Base-by-base conservation (phyloP, 2,113 vertebrate species). In the Melanerpes formicivorus region DNA sequence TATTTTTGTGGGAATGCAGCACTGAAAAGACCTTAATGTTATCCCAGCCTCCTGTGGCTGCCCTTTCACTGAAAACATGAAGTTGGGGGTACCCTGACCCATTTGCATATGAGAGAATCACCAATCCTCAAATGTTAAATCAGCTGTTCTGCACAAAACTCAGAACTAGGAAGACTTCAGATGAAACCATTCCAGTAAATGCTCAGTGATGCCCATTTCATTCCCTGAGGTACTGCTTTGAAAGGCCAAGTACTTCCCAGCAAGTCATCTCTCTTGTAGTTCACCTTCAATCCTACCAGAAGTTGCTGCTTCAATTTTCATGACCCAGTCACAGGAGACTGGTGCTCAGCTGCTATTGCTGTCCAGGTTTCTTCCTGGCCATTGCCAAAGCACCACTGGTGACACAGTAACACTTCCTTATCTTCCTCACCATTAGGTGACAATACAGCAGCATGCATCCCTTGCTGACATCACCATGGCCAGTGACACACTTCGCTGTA, bases 341-440 rank as follows among this genome's bases (percentile, higher is more conserved):
- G 14, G 32, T 5, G 19, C 19, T 91, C 32, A 62, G 32, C 19
- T 14, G 30, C 26, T 21, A 29, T 11, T 27, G 90, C 55, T 56
- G 11, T 13, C 55, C 32, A 48, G 11, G 6, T 76, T 84, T 22
- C 18, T 72, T 77, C 11, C 8, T 46, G 26, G 14, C 2, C 60
- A 16, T 10, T 60, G 32, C 65, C 42, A 59, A 22, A 63, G 11
- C 4, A 10, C 2, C 0, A 0, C 29, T 6, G 18, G 1, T 0
- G 1, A 11, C 2, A 0, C 1, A 2, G 30, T 27, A 32, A 5
- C 1, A 3, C 14, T 65, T 63, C 69, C 32, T 14, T 59, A 88
- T 76, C 78, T 93, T 44, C 90, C 92, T 90, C 8, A 3, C 72
- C 87, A 60, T 90, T 67, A 90, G 75, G 78, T 60, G 86, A 46